Evolutionary conservation across 2,797 vertebrate genomes (phyloP).

Genomic region (Clangula hyemalis): DNA sequence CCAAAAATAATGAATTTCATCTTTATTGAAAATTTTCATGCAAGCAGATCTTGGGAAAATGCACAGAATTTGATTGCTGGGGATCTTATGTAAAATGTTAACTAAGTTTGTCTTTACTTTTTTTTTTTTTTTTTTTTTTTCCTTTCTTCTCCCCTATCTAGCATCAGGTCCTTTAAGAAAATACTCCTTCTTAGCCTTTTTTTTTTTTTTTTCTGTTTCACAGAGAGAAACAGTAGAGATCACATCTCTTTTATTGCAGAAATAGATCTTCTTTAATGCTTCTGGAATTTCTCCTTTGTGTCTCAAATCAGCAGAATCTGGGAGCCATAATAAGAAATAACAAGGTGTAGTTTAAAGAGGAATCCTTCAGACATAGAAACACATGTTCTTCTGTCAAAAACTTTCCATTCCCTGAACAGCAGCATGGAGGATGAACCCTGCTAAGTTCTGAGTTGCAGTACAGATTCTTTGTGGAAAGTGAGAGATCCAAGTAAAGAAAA

Average conservation of each 20-base stretch:
- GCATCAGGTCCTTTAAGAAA: background rate
- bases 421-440: background rate
- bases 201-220: conserved; percentile 1
- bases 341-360: background rate
- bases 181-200: background rate
- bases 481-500: background rate
- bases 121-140: background rate
- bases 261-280: conserved; percentile 49
- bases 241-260: conserved; percentile 15
- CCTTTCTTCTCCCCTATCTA: accelerated
- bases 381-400: background rate
- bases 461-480: background rate
- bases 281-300: conserved; percentile 43
- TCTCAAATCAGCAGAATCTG: conserved; percentile 58
- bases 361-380: background rate
- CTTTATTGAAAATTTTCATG: background rate
- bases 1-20: background rate
- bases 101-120: background rate
- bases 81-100: background rate
- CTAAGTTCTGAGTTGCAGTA: background rate
- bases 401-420: background rate
- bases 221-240: conserved; percentile 2
- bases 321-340: conserved; percentile 28
- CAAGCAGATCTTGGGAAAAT: background rate
- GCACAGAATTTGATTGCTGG: background rate